Base-by-base conservation (phyloP, 1,140 invertebrate species). In the Bacillus rossius region DNA sequence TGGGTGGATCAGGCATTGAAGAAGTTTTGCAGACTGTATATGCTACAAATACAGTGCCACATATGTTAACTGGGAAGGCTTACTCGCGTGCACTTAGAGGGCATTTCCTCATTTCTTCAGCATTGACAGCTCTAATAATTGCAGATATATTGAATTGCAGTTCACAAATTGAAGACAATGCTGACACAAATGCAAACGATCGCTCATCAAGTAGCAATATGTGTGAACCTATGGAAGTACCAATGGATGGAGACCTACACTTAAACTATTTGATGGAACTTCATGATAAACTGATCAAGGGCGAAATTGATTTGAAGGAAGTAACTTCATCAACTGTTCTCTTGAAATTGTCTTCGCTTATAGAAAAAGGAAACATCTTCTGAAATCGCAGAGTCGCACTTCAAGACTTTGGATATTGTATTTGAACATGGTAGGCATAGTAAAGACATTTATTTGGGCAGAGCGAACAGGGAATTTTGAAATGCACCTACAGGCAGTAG, bases 1-100 rank as follows among this genome's bases (percentile, higher is more conserved):
- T 75, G 60, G n/a, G 69, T 60, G 71, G 70, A 61, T 71, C 67
- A 61, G 72, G 68, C 16, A 61, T 74, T 13, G 64, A 73, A 64
- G 68, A 73, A 65, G 26, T 71, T 42, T 65, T 70, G 1, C 59
- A 57, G 17, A 60, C 34, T 38, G 60, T 71, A 54, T 74, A 71
- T 69, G 68, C 74, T 5, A 1, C 47, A 19, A 68, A 66, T 23
- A 70, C 68, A 53, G 63, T 71, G 48, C 65, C 71, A 25, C 70
- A 76, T 67, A 75, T 74, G 60, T 38, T 76, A 4, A 65, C 59
- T 54, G 69, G 68, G 4, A 62, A 71, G 41, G 67, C 68, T 19
- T 71, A 62, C 57, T 34, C 62, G 10, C 56, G 72, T 66, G 69
- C 70, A 58, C 29, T 34, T 34, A 4, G 29, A 10, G 29, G 4